phyloP scores from a whole-genome alignment of 2,888 invertebrate species.

The Parapristionchus giblindavisi region DNA sequence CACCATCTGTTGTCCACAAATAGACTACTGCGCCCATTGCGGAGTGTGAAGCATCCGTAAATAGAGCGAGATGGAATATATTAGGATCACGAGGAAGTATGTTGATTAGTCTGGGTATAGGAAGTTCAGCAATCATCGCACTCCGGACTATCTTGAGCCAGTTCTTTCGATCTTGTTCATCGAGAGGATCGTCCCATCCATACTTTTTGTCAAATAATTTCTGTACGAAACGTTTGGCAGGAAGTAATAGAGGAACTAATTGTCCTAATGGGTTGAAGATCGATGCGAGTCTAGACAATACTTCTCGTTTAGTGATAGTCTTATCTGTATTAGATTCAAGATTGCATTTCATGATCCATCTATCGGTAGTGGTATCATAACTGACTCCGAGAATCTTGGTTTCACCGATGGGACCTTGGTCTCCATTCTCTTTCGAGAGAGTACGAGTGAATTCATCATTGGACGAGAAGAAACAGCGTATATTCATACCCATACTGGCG shows the following conservation, averaged over 20 bases:
- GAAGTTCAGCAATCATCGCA: background rate
- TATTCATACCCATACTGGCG: slow-evolving; percentile 1
- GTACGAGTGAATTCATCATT: background rate
- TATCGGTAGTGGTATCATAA: background rate
- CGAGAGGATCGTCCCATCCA: background rate
- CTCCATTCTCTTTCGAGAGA: background rate
- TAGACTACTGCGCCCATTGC: slow-evolving; percentile 22
- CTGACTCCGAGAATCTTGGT: slow-evolving; percentile 15
- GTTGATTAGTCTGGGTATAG: background rate
- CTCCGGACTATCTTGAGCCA: background rate
- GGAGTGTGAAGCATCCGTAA: background rate
- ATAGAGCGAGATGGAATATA: background rate
- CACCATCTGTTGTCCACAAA: no score
- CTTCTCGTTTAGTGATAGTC: background rate
- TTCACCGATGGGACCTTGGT: background rate
- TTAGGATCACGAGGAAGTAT: no score
- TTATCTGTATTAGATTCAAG: background rate
- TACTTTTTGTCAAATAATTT: background rate
- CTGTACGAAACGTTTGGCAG: background rate
- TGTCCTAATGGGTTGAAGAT: slow-evolving; percentile 2
- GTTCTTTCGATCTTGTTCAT: background rate
- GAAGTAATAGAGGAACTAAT: background rate
- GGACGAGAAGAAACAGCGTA: background rate
- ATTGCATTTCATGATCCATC: background rate
- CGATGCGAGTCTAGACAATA: background rate